phyloP scores from a whole-genome alignment of 2,113 vertebrate genomes.

The Clarias batrachus region DNA sequence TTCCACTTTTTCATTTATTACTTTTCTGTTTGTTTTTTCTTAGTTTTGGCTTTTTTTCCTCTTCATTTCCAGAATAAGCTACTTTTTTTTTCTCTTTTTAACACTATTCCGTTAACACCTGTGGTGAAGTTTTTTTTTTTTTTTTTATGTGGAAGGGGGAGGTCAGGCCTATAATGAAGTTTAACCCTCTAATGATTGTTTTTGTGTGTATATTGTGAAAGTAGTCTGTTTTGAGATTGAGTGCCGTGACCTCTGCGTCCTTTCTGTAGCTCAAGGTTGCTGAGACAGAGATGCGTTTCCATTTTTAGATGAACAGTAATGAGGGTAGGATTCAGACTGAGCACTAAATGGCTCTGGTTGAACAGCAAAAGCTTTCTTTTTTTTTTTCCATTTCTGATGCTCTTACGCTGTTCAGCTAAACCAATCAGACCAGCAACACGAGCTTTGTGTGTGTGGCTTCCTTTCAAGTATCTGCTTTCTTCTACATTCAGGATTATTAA shows the following conservation, averaged over 20 bases:
- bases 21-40: too few relatives aligned
- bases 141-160: too few relatives aligned
- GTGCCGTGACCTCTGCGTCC: not conserved
- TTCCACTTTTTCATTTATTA: not conserved
- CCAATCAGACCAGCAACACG: slow-evolving; percentile 53
- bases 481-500: not conserved
- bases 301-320: slow-evolving; percentile 41
- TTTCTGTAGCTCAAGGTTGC: not conserved
- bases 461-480: not conserved
- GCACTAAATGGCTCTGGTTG: slow-evolving; percentile 58
- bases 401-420: slow-evolving; percentile 55
- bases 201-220: not conserved
- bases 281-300: slow-evolving; percentile 43
- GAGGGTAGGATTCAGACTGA: slow-evolving; percentile 56
- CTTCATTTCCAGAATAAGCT: too few relatives aligned
- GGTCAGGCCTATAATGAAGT: not conserved
- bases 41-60: not conserved
- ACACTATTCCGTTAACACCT: not conserved
- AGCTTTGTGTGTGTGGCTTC: slow-evolving; percentile 23
- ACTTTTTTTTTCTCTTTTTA: not conserved
- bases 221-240: not conserved
- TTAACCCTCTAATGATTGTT: not conserved
- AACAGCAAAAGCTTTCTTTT: slow-evolving; percentile 56
- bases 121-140: not conserved
- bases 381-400: slow-evolving; percentile 60